Evolutionary conservation across 2,797 vertebrate genomes (phyloP).

Genomic region (Sebastes oblongus): DNA sequence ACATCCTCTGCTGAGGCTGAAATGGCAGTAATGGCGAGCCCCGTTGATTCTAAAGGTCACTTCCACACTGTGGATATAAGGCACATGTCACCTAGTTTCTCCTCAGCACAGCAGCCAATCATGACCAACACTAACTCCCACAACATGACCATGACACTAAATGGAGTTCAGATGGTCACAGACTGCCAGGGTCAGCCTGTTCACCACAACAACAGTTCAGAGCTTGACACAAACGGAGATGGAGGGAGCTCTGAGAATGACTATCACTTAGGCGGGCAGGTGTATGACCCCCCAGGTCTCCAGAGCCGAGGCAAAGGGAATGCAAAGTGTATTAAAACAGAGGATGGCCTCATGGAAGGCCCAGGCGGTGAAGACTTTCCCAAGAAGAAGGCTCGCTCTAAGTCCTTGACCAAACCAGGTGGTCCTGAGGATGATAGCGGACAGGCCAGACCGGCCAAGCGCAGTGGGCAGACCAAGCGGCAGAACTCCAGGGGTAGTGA

Average conservation of each 20-base stretch:
- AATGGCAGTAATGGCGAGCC: conserved; percentile 83
- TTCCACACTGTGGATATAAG: conserved; percentile 89
- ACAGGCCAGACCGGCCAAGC: conserved; percentile 85
- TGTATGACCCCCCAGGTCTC: conserved; percentile 70
- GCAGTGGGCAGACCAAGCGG: conserved; percentile 86
- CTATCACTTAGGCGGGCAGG: conserved; percentile 82
- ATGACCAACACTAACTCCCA: conserved; percentile 83
- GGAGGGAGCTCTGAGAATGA: conserved; percentile 83
- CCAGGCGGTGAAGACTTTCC: conserved; percentile 79
- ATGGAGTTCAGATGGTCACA: conserved; percentile 87
- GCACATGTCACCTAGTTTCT: conserved; percentile 88
- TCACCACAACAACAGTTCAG: conserved; percentile 79
- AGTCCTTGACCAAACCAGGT: conserved; percentile 82
- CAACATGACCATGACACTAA: conserved; percentile 87
- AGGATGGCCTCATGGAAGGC: conserved; percentile 84
- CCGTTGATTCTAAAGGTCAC: conserved; percentile 87
- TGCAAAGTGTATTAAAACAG: conserved; percentile 78
- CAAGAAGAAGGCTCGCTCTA: conserved; percentile 89
- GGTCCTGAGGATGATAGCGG: conserved; percentile 82
- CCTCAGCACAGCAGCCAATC: conserved; percentile 81
- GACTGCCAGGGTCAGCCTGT: conserved; percentile 84
- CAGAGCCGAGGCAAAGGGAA: conserved; percentile 72
- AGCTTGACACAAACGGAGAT: conserved; percentile 84
- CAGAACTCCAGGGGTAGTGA: conserved; percentile 89
- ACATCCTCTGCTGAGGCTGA: conserved; percentile 84